Percentiles rank a stretch among this genome's conserved stretches.
phyloP scores from a whole-genome alignment of 2,888 invertebrate genomes.

The Suillia variegata region DNA sequence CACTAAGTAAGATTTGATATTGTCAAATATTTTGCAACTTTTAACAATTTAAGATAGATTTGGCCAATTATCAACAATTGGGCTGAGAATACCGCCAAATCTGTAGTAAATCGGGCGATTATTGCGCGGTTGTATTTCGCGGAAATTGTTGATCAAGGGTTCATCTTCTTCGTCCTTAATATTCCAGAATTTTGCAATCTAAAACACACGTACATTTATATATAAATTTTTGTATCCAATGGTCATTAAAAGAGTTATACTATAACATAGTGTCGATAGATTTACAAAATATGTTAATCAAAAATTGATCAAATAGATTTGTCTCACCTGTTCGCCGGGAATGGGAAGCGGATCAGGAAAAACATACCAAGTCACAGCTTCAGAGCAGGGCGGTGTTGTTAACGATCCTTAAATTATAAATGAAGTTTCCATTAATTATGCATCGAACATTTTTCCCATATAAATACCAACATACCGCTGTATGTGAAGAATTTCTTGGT shows the following conservation, averaged over 20 bases:
- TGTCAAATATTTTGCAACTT: too few relatives aligned
- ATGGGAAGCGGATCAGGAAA: constrained; percentile 33
- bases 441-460: too few relatives aligned
- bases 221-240: not conserved
- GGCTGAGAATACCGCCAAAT: too few relatives aligned
- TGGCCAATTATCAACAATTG: too few relatives aligned
- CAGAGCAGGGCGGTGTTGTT: constrained; percentile 36
- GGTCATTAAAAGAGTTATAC: too few relatives aligned
- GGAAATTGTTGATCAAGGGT: constrained; percentile 29
- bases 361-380: constrained; percentile 34
- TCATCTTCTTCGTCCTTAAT: constrained; percentile 26
- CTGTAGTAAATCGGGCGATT: constrained; percentile 28
- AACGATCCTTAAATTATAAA: constrained; percentile 29
- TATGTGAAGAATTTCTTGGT: constrained; percentile 44
- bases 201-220: not conserved
- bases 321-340: constrained; percentile 13
- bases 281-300: not conserved
- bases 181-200: constrained; percentile 32
- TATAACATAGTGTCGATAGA: too few relatives aligned
- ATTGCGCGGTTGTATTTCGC: constrained; percentile 33
- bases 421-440: not conserved
- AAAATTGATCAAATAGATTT: not conserved
- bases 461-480: constrained; percentile 40
- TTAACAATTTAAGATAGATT: too few relatives aligned
- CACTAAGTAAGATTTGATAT: too few relatives aligned